Conservation (phyloP, 1,140 invertebrate species). For the Formica exsecta region DNA sequence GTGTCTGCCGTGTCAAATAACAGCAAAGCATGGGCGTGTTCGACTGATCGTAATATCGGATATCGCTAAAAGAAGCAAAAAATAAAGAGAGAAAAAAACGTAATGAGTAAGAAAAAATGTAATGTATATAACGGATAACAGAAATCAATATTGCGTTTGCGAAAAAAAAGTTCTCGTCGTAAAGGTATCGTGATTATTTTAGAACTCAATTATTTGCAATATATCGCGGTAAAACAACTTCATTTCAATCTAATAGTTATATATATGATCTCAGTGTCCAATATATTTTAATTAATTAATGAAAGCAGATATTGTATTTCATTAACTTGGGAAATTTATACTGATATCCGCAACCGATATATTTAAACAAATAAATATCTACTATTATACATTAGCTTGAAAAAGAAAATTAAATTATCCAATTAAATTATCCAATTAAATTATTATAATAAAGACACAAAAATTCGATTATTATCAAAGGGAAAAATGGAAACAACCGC, state of each 20-base stretch:
- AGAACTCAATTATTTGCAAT: conserved; percentile 9
- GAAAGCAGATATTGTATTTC: neutral
- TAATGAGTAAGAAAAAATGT: neutral
- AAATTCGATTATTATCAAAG: neutral
- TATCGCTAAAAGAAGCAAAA: neutral
- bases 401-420: conserved; percentile 1
- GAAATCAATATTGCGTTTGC: neutral
- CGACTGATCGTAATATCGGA: neutral
- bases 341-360: no score
- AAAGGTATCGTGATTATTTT: neutral
- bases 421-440: no score
- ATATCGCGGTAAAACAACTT: neutral
- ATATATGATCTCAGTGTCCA: neutral
- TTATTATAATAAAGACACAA: neutral
- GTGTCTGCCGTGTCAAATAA: neutral
- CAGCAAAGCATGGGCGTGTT: neutral
- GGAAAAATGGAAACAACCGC: neutral
- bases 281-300: conserved; percentile 12
- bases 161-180: neutral
- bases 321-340: neutral
- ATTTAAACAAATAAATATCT: neutral
- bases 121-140: neutral
- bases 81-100: neutral
- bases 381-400: neutral
- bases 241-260: neutral